Evolutionary conservation across 2,113 vertebrate genomes (phyloP).

Genomic region (Cheilinus undulatus): DNA sequence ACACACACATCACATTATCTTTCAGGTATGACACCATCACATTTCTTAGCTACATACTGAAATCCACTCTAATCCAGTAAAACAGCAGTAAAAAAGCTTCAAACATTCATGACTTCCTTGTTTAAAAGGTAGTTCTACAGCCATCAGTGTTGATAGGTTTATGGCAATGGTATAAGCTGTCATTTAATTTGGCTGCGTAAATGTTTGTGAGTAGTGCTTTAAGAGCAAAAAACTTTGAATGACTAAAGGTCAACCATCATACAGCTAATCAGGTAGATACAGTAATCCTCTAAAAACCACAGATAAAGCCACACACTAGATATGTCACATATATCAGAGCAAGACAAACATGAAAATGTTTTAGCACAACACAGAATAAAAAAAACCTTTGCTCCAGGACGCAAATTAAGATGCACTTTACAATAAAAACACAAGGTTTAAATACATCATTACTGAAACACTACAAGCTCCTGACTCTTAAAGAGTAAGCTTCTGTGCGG

Average conservation of each 20-base stretch:
- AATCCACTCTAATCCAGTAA: slow-evolving; percentile 25
- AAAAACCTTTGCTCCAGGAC: too few species aligned
- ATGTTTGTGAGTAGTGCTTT: slow-evolving; percentile 3
- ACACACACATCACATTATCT: slow-evolving; percentile 4
- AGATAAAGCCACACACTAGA: slow-evolving; percentile 3
- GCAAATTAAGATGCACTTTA: slow-evolving; percentile 5
- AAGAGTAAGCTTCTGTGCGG: too few species aligned
- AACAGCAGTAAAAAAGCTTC: slow-evolving; percentile 17
- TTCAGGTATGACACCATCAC: slow-evolving; percentile 1
- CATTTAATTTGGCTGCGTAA: slow-evolving; percentile 12
- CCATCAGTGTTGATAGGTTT: background rate
- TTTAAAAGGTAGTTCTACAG: slow-evolving; percentile 9
- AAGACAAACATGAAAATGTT: slow-evolving; percentile 14
- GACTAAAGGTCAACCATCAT: slow-evolving; percentile 11
- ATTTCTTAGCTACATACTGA: slow-evolving; percentile 40
- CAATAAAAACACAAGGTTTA: background rate
- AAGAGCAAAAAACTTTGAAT: slow-evolving; percentile 7
- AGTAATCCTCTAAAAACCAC: background rate
- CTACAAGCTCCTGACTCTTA: fast-evolving
- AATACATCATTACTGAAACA: background rate
- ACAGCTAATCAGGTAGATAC: slow-evolving; percentile 11
- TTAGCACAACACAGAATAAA: too few species aligned
- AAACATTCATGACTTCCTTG: slow-evolving; percentile 12
- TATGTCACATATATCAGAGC: slow-evolving; percentile 5
- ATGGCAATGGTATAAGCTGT: background rate